Evolutionary conservation across 2,888 invertebrate species (phyloP), one percentile per base, ranked within the genome.

Genomic region (Sipha maydis): DNA sequence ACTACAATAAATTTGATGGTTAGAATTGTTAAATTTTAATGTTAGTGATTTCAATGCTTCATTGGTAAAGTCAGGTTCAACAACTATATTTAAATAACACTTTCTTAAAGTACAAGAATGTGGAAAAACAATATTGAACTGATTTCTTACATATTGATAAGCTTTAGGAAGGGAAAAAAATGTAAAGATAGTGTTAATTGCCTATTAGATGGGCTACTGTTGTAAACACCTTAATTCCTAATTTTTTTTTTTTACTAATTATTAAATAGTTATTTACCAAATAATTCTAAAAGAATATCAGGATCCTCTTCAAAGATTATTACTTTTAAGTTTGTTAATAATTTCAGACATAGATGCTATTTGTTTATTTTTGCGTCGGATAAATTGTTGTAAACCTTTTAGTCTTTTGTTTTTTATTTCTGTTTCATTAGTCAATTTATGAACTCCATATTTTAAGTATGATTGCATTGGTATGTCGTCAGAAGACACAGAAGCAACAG

Each of bases 71-170:
- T 67, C 41, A 41, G 80, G 67, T 17, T 80, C 67, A 69, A 67
- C 80, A 69, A 67, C 21, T n/a, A 80, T 5, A 21, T n/a, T 25
- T 67, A 28, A 67, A 41, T 69, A 80, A 67, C 80, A 80, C 19
- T 80, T 80, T 67, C 80, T 34, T 31, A 79, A 61, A 21, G 61
- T 56, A 21, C 34, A 34, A 34, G 34, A 4, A 34, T 34, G 34
- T 84, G 84, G 84, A 25, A 84, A 38, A n/a, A 54, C 34, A 17
- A 54, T 84, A 48, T 84, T 76, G 25, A 84, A 84, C 9, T 84
- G n/a, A 25, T 83, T 83, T 83, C 48, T 73, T 3, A 83, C 73
- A n/a, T 83, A 83, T 5, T 83, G 25, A 7, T 75, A 84, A 75
- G 75, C 75, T 61, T 61, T 75, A 28, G 31, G 41, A n/a, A n/a